Evolutionary conservation across 2,113 vertebrate genomes (phyloP).

Genomic region (Mastomys coucha): DNA sequence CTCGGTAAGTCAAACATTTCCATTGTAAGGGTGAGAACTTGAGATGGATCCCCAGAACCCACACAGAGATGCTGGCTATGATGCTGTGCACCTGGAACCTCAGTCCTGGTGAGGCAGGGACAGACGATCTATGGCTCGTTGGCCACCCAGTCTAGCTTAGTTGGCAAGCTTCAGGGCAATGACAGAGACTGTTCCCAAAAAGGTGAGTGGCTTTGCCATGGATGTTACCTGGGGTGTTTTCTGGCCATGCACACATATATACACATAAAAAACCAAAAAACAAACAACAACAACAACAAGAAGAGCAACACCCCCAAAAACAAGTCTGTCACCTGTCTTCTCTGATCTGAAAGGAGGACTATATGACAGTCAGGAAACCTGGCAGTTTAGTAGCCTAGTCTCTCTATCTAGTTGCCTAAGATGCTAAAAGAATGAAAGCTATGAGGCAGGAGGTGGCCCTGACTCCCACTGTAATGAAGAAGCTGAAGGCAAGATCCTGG

Average conservation of each 20-base stretch:
- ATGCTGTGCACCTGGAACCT: background rate
- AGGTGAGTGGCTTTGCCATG: background rate
- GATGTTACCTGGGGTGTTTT: background rate
- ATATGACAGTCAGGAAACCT: background rate
- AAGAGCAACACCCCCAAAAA: too few species aligned
- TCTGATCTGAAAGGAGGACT: conserved; percentile 27
- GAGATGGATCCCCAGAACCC: background rate
- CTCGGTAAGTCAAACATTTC: background rate
- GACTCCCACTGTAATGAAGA: background rate
- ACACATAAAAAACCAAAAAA: too few species aligned
- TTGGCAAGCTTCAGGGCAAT: background rate
- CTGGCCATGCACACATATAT: background rate
- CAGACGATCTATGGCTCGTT: background rate
- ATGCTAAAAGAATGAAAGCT: background rate
- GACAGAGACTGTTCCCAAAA: background rate
- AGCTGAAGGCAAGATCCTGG: background rate
- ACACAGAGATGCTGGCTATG: background rate
- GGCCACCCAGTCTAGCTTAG: background rate
- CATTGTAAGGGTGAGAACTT: background rate
- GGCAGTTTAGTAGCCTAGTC: background rate
- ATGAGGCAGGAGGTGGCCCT: background rate
- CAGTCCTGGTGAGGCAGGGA: background rate
- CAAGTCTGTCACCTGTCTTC: conserved; percentile 12
- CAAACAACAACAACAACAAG: too few species aligned
- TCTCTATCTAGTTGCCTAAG: background rate